Base-by-base conservation (phyloP, 2,113 vertebrate genomes). In the Anolis carolinensis region DNA sequence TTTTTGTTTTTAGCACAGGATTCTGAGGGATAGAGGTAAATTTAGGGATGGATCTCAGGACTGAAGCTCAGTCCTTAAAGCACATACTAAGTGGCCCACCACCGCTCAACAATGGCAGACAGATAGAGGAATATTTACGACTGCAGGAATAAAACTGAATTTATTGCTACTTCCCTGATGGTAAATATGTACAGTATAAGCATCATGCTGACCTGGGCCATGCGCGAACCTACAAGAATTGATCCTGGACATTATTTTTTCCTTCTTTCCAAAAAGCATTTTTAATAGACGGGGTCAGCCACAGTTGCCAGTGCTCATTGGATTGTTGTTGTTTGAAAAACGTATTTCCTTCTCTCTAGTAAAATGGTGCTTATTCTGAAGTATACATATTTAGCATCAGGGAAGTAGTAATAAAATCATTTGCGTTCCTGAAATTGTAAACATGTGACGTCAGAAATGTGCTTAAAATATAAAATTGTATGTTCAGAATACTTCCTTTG, bases 1-100 rank as follows among this genome's bases (percentile, higher is more conserved):
- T 76, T 30, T 50, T 76, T 92, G n/a, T 30, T 88, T 21, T 78
- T 32, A 78, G 75, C 75, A 77, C 11, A 23, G 21, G 21, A 21
- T 36, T 9, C 72, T 32, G 11, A n/a, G 67, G 32, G n/a, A 1
- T 14, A 70, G 67, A 14, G n/a, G 25, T 16, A 13, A 30, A 70
- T 27, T n/a, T 23, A 5, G 6, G 67, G 67, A 11, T n/a, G n/a
- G 67, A 32, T n/a, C 30, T 70, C 7, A 65, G 63, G 5, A 23
- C 23, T 27, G 23, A 23, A 27, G 20, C 25, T 23, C 67, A 70
- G 8, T 13, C 67, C 67, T n/a, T 27, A 13, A 27, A 70, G 14
- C 67, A 11, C 30, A 4, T 10, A 14, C 30, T 9, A 10, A 7
- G 27, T 20, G 8, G 10, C 67, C 27, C 2, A n/a, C 13, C 13